A percentile compares a stretch with the other conserved stretches of the same genome.
Evolutionary conservation across 2,797 vertebrate genomes (phyloP).

Genomic region (Helostoma temminkii): DNA sequence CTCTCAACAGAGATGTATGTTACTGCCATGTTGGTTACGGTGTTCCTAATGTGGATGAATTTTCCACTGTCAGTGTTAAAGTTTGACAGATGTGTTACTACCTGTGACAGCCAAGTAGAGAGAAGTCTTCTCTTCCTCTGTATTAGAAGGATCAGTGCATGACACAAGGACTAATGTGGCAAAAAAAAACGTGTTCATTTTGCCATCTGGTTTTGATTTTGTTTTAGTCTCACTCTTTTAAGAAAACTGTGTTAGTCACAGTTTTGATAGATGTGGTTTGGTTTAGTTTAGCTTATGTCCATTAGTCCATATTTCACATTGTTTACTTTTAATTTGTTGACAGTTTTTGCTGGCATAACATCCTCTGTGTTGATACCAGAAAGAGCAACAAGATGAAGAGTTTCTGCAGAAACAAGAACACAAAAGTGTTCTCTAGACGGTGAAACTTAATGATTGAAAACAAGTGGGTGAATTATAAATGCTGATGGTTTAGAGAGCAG

Average conservation of each 20-base stretch:
- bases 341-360: constrained; percentile 4
- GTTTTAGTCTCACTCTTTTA: too few species aligned
- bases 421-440: constrained; percentile 34
- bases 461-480: constrained; percentile 53
- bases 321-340: constrained; percentile 15
- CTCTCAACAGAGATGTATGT: background rate
- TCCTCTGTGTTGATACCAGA: constrained; percentile 13
- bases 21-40: background rate
- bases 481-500: constrained; percentile 39
- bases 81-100: background rate
- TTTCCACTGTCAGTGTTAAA: background rate
- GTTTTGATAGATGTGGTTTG: too few species aligned
- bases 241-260: background rate
- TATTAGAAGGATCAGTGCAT: background rate
- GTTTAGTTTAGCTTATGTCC: too few species aligned
- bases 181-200: background rate
- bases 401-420: constrained; percentile 23
- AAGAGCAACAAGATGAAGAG: constrained; percentile 32
- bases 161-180: background rate
- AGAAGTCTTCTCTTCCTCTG: background rate
- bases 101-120: background rate
- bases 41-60: background rate
- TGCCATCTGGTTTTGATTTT: background rate
- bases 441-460: constrained; percentile 56
- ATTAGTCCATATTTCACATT: constrained; percentile 11